Conservation (phyloP, 1,140 invertebrate species). For the Rhagoletis zephyria region DNA sequence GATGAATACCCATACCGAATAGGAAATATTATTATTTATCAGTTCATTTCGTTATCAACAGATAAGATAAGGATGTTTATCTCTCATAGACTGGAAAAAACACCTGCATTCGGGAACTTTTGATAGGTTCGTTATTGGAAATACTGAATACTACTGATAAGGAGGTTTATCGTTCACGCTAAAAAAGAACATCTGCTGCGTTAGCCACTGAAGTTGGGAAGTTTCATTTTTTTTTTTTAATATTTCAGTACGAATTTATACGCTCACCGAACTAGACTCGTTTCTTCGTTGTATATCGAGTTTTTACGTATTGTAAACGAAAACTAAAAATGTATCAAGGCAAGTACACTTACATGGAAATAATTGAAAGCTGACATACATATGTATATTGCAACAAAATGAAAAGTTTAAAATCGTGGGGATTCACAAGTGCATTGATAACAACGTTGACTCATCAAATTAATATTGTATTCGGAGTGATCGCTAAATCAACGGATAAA, state of each 20-base stretch:
- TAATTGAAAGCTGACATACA: background rate
- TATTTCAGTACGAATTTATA: conserved; percentile 38
- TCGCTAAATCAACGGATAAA: no score
- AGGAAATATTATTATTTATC: conserved; percentile 11
- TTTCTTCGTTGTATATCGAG: background rate
- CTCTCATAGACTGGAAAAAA: background rate
- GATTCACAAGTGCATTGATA: background rate
- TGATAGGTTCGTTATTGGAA: background rate
- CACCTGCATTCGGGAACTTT: background rate
- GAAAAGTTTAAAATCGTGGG: background rate
- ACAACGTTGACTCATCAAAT: background rate
- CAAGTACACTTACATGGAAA: background rate
- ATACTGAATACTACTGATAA: no score
- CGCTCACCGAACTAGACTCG: background rate
- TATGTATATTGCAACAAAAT: background rate
- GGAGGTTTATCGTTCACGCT: no score
- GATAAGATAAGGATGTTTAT: background rate
- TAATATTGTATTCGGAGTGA: no score
- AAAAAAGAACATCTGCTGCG: no score
- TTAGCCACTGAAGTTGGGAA: no score
- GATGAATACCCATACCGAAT: background rate
- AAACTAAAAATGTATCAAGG: conserved; percentile 15
- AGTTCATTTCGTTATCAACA: conserved; percentile 32
- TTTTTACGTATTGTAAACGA: background rate
- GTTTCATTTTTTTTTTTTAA: no score